phyloP scores from a whole-genome alignment of 2,888 invertebrate species.

The Hesperia comma region DNA sequence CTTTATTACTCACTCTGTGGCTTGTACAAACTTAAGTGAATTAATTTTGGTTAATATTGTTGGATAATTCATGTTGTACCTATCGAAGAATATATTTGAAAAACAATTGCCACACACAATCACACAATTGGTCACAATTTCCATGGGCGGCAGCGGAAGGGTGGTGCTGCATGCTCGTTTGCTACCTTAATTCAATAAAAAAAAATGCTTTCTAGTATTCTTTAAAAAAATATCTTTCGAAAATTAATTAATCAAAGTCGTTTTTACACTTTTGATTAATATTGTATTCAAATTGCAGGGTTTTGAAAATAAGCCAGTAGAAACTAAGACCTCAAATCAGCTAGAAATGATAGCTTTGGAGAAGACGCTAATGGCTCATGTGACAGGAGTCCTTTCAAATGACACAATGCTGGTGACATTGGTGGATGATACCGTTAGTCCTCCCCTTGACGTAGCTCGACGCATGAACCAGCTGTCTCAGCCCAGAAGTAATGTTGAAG shows the following conservation, averaged over 20 bases:
- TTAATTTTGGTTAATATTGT: too few species aligned
- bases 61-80: too few species aligned
- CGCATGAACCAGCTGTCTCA: constrained; percentile 76
- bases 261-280: not conserved
- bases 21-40: too few species aligned
- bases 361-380: constrained; percentile 83
- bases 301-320: constrained; percentile 81
- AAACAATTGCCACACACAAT: too few species aligned
- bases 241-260: not conserved
- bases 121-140: too few species aligned
- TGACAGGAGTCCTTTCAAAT: constrained; percentile 79
- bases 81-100: too few species aligned
- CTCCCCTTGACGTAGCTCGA: constrained; percentile 83
- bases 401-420: constrained; percentile 85
- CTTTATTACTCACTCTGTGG: too few species aligned
- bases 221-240: too few species aligned
- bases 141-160: too few species aligned
- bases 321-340: constrained; percentile 82
- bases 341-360: constrained; percentile 89
- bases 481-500: constrained; percentile 71
- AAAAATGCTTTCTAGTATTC: too few species aligned
- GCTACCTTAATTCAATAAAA: too few species aligned
- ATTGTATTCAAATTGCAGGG: constrained; percentile 54
- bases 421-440: constrained; percentile 79
- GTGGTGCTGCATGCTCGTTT: too few species aligned